Percentiles rank a stretch among this genome's conserved stretches.
Evolutionary conservation across 2,113 vertebrate species (phyloP).

Genomic region (Spheniscus mendiculus): DNA sequence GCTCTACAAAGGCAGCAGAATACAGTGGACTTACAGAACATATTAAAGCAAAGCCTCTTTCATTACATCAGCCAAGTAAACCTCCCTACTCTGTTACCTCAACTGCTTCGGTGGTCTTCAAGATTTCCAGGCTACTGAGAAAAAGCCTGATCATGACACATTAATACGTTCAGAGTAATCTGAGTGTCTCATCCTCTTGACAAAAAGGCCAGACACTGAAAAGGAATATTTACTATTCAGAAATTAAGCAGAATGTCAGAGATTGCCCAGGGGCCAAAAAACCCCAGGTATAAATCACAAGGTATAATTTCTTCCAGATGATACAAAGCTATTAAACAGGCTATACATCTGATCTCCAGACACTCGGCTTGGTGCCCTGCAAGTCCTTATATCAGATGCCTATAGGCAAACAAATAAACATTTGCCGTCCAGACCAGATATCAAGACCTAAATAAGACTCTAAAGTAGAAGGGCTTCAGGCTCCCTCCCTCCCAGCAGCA

Average conservation of each 20-base stretch:
- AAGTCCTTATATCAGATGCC: neutral
- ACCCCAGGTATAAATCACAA: neutral
- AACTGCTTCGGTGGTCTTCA: neutral
- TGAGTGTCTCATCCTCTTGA: neutral
- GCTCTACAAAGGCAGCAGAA: neutral
- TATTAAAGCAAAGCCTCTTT: neutral
- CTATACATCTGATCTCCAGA: neutral
- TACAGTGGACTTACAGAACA: neutral
- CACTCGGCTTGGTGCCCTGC: accelerated
- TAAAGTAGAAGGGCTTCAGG: neutral
- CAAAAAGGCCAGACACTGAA: neutral
- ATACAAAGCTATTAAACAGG: neutral
- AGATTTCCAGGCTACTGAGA: neutral
- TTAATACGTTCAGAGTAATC: neutral
- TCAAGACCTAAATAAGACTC: neutral
- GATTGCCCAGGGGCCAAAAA: neutral
- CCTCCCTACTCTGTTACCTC: neutral
- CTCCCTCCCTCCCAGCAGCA: neutral
- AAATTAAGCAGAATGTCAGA: neutral
- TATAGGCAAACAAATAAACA: neutral
- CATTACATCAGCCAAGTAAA: neutral
- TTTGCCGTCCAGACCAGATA: neutral
- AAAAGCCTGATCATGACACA: neutral
- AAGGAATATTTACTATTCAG: neutral
- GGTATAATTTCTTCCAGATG: neutral